Conservation (phyloP, 2,888 invertebrate species). For the Altica lythri region DNA sequence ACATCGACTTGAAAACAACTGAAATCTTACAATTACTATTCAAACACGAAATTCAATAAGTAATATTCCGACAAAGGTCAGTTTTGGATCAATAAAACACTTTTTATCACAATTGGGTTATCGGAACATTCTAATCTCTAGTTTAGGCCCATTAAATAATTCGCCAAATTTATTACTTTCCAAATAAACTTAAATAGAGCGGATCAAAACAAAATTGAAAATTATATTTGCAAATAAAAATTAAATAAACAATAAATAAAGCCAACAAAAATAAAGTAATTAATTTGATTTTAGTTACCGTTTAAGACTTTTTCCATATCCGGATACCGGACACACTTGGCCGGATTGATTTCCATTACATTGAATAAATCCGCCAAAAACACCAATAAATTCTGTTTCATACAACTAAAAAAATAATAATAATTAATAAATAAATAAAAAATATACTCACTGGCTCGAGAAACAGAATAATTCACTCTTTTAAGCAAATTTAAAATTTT, state of each 20-base stretch:
- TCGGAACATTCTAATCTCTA: slow-evolving; percentile 1
- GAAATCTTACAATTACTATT: slow-evolving; percentile 32
- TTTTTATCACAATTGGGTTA: slow-evolving; percentile 27
- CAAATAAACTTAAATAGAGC: too few relatives aligned
- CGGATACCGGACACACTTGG: slow-evolving; percentile 83
- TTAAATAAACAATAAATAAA: slow-evolving; percentile 10
- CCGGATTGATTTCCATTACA: slow-evolving; percentile 90
- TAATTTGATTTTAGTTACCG: too few relatives aligned
- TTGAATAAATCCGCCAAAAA: slow-evolving; percentile 94
- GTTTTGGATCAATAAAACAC: slow-evolving; percentile 33
- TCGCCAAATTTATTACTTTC: too few relatives aligned
- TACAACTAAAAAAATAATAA: slow-evolving; percentile 66
- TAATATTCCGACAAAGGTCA: slow-evolving; percentile 36
- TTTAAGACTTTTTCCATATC: slow-evolving; percentile 70
- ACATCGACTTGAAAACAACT: slow-evolving; percentile 17
- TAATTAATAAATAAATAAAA: background rate
- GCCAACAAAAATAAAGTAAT: slow-evolving; percentile 18
- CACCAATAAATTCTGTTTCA: slow-evolving; percentile 88
- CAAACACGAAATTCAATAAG: slow-evolving; percentile 39
- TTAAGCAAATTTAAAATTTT: too few relatives aligned
- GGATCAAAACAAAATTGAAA: background rate
- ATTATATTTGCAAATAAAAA: slow-evolving; percentile 4
- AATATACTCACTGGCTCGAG: background rate
- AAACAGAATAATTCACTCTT: too few relatives aligned
- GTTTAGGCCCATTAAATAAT: background rate